A percentile compares a stretch with the other conserved stretches of the same genome.
Conservation (phyloP, 2,113 vertebrate species). For the Herpailurus yagouaroundi region DNA sequence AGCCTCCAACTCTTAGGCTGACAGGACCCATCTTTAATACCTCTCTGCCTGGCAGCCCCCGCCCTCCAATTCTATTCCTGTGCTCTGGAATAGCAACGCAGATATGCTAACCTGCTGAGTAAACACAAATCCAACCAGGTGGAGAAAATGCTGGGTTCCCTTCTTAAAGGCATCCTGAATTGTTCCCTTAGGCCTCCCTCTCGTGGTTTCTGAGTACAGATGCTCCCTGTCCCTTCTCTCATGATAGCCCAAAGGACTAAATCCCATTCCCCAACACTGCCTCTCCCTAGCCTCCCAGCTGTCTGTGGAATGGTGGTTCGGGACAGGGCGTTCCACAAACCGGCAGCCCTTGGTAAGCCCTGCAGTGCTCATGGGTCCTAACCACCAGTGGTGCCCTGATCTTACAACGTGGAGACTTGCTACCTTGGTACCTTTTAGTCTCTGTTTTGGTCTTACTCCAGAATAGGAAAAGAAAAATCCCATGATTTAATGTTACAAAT, state of each 20-base stretch:
- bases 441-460: not conserved
- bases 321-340: not conserved
- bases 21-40: not conserved
- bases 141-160: not conserved
- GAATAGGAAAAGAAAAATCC: not conserved
- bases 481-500: constrained; percentile 6
- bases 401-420: not conserved
- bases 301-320: not conserved
- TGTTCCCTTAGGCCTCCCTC: not conserved
- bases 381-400: not conserved
- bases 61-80: not conserved
- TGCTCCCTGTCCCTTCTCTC: not conserved
- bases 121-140: not conserved
- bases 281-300: not conserved
- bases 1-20: not conserved
- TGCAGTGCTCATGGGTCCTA: not conserved
- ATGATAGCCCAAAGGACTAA: not conserved
- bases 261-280: not conserved
- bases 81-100: not conserved
- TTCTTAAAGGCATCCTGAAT: not conserved
- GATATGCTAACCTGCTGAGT: not conserved
- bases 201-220: not conserved
- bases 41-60: not conserved
- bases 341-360: not conserved
- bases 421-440: not conserved